phyloP scores from a whole-genome alignment of 2,113 vertebrate species.

The Setophaga kirtlandii region DNA sequence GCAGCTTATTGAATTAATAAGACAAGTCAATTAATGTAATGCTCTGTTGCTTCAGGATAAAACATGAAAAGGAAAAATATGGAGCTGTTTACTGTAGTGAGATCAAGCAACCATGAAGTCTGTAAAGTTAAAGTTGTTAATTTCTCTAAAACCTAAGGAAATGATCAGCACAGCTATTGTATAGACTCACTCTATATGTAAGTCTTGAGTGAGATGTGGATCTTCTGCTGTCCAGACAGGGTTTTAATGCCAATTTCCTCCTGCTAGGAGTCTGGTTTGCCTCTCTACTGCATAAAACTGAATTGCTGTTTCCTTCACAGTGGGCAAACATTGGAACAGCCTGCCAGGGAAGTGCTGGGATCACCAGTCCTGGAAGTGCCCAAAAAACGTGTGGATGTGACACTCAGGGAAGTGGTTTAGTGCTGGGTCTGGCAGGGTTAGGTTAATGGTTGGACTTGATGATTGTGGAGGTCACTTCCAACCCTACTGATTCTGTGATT shows the following conservation, averaged over 20 bases:
- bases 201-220: neutral
- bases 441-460: neutral
- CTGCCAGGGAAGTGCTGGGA: neutral
- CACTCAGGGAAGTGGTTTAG: neutral
- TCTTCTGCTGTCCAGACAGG: neutral
- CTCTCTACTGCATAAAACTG: neutral
- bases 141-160: slow-evolving; percentile 48
- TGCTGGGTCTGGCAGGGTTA: neutral
- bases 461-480: neutral
- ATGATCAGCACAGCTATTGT: neutral
- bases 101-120: slow-evolving; percentile 67
- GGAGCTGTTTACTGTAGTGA: slow-evolving; percentile 72
- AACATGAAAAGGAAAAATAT: slow-evolving; percentile 76
- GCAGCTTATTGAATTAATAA: slow-evolving; percentile 84
- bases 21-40: slow-evolving; percentile 85
- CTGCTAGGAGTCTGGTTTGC: neutral
- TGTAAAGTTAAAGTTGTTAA: slow-evolving; percentile 39
- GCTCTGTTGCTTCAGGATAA: slow-evolving; percentile 81
- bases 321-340: neutral
- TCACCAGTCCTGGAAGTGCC: neutral
- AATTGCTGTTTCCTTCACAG: accelerated
- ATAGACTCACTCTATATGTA: neutral
- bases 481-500: neutral
- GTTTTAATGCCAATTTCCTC: neutral
- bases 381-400: accelerated